phyloP scores from a whole-genome alignment of 2,888 invertebrate genomes.

The Himalopsyche tibetana region DNA sequence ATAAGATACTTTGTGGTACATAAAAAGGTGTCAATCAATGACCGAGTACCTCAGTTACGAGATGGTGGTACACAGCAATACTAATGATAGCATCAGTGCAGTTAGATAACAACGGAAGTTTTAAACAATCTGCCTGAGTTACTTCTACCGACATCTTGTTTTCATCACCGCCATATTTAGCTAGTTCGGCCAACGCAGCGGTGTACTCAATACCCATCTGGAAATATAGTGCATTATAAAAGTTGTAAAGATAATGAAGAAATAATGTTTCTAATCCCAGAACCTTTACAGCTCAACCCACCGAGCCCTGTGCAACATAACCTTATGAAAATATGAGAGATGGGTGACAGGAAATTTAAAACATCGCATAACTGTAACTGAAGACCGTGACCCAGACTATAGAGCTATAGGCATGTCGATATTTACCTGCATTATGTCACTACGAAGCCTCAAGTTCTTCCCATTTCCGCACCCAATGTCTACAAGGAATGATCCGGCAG shows the following conservation, averaged over 20 bases:
- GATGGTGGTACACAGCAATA: conserved; percentile 98
- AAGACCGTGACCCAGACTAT: too few relatives aligned
- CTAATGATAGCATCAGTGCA: conserved; percentile 90
- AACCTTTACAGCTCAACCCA: too few relatives aligned
- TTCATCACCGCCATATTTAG: conserved; percentile 71
- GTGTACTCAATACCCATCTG: conserved; percentile 79
- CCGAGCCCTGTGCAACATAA: too few relatives aligned
- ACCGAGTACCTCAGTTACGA: conserved; percentile 84
- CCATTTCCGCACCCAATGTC: conserved; percentile 99
- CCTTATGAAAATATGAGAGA: too few relatives aligned
- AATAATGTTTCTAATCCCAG: neutral
- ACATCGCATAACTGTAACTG: too few relatives aligned
- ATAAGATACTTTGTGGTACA: neutral
- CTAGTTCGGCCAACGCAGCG: conserved; percentile 85
- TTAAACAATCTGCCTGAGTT: conserved; percentile 86
- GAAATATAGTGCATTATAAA: conserved; percentile 63
- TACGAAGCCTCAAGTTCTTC: conserved; percentile 88
- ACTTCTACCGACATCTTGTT: conserved; percentile 75
- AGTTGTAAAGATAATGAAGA: neutral
- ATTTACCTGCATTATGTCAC: conserved; percentile 79
- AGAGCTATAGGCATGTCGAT: neutral
- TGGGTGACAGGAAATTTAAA: too few relatives aligned
- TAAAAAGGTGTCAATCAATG: neutral
- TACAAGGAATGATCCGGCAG: conserved; percentile 83
- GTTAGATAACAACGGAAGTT: conserved; percentile 81